Base-by-base conservation (phyloP, 2,888 invertebrate species). In the Achlya flavicornis region DNA sequence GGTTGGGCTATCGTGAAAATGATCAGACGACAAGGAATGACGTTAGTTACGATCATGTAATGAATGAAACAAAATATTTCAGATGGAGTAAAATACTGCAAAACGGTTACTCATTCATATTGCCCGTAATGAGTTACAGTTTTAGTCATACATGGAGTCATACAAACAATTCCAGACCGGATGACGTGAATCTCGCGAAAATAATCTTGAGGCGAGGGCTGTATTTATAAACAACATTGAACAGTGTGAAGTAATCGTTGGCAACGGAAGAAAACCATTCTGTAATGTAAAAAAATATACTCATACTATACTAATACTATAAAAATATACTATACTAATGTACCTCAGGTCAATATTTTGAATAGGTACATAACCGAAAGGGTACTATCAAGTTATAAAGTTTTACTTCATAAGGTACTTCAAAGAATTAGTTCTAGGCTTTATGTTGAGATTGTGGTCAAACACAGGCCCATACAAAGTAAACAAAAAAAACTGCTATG, bases 61-160 rank as follows among this genome's bases (percentile, higher is more conserved):
- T 64, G 57, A 62, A 63, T 63, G 61, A 43, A 58, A 16, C 59
- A 32, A 57, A 61, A 46, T 57, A 35, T 60, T 60, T 14, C 61
- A 64, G 59, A 68, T 41, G 53, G 14, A 33, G 61, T 62, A 58
- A 63, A 64, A 65, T 65, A 60, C 65, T 59, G 64, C 63, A 76
- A 80, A 82, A 62, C 73, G 74, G 78, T 89, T 89, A 89, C 83
- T 90, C 89, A 90, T 71, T 75, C 68, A 71, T 77, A 72, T 74
- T 74, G 74, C 76, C 71, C 71, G 79, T 70, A 80, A 80, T 81
- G 78, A 81, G 79, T 80, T 87, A 84, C 80, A 78, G 79, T 84
- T 89, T 88, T 90, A 91, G 88, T 91, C 91, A 91, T 88, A 83
- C 84, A 80, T 75, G 76, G 78, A 90, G 85, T 89, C 89, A 90